Evolutionary conservation across 2,113 vertebrate species (phyloP), one percentile per base, ranked within the genome.

Genomic region (Syngnathoides biaculeatus): DNA sequence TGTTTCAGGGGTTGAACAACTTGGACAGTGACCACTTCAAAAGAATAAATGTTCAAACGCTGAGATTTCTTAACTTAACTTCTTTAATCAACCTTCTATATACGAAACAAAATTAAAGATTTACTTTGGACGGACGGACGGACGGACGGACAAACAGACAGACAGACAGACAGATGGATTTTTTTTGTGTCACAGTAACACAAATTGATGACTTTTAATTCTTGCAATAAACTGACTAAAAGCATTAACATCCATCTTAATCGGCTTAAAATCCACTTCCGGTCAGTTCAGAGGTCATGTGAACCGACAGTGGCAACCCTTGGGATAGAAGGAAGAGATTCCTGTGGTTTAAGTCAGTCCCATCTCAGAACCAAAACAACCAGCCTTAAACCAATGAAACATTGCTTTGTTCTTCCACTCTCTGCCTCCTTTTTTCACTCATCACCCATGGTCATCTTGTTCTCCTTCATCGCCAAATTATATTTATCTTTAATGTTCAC

Each of bases 261-360:
- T 12, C 38, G 13, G 58, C 58, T 60, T 60, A n/a, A 60, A 60
- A 39, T 60, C 12, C 58, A 43, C 59, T 62, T 62, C 59, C 59
- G n/a, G 39, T 62, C 4, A 48, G 64, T 65, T 68, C 73, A 71
- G 64, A 82, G 87, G 82, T 87, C 84, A 85, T 89, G 88, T 84
- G 90, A 91, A 89, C 71, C 52, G 66, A 77, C 79, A 82, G 74
- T 74, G 81, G 75, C 57, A 71, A 65, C 72, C 77, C 82, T 50
- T 56, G 79, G 79, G 84, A 87, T 66, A 63, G 27, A 68, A 24
- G 63, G 67, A 62, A 55, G 74, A 89, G 84, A 87, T 88, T 88
- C 83, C 79, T 86, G 83, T 74, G 87, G 84, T 57, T 55, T 42
- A 65, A 50, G 77, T 55, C 74, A 67, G 65, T 40, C 74, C 83